A percentile compares a stretch with the other conserved stretches of the same genome.
Evolutionary conservation across 2,797 vertebrate species (phyloP).

Genomic region (Scleropages formosus): DNA sequence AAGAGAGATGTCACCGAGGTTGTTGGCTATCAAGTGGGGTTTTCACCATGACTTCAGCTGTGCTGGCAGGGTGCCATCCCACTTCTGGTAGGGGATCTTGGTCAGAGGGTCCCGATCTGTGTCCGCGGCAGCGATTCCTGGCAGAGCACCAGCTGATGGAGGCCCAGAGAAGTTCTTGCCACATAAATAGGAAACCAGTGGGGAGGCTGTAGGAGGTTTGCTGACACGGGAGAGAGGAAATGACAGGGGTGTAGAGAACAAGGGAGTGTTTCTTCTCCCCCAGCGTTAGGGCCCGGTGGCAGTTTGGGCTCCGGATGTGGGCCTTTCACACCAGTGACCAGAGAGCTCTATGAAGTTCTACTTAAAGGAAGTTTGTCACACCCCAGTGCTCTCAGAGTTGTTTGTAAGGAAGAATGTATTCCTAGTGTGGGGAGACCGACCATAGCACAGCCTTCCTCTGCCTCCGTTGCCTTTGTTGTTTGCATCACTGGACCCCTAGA

Average conservation of each 20-base stretch:
- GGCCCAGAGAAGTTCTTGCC: constrained; percentile 22
- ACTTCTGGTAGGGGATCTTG: too few relatives aligned
- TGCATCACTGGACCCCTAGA: too few relatives aligned
- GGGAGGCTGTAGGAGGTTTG: too few relatives aligned
- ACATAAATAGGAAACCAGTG: constrained; percentile 43
- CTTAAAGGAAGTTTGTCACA: background rate
- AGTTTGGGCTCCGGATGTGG: background rate
- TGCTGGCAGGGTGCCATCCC: too few relatives aligned
- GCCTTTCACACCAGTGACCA: background rate
- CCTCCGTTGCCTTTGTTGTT: too few relatives aligned
- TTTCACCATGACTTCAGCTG: too few relatives aligned
- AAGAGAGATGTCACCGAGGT: background rate
- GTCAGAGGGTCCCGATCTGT: too few relatives aligned
- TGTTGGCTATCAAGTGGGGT: too few relatives aligned
- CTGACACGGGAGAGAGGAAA: constrained; percentile 32
- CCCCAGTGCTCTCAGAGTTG: background rate
- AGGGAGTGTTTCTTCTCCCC: constrained; percentile 35
- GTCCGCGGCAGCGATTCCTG: background rate
- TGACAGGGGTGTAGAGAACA: constrained; percentile 33
- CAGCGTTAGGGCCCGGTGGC: constrained; percentile 20
- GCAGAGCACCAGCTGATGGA: background rate
- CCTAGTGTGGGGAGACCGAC: too few relatives aligned
- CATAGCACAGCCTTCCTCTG: background rate
- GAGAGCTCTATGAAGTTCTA: background rate
- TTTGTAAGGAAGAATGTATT: background rate